Evolutionary conservation across 2,888 invertebrate species (phyloP).

Genomic region (Perizoma affinitatum): DNA sequence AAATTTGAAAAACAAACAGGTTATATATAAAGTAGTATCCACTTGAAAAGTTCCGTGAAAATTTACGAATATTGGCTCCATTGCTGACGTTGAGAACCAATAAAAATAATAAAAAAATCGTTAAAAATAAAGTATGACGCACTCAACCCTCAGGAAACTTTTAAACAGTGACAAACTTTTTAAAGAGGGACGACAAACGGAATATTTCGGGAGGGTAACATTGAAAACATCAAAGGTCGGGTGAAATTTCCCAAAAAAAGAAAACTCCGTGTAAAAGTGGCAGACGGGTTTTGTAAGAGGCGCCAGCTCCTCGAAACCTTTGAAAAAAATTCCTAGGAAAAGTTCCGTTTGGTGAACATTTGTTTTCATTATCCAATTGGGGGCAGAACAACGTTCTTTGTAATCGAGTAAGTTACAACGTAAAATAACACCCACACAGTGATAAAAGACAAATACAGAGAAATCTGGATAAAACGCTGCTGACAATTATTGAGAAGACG

Average conservation of each 20-base stretch:
- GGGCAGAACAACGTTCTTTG: slow-evolving; percentile 17
- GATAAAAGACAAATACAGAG: slow-evolving; percentile 24
- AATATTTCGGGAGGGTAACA: slow-evolving; percentile 42
- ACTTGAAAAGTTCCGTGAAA: not conserved
- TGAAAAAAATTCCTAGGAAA: slow-evolving; percentile 45
- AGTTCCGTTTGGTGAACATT: slow-evolving; percentile 44
- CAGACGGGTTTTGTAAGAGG: slow-evolving; percentile 54
- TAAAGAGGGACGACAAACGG: slow-evolving; percentile 39
- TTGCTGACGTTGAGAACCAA: slow-evolving; percentile 12
- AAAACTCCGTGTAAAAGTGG: slow-evolving; percentile 50
- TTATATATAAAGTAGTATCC: too few relatives aligned
- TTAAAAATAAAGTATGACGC: slow-evolving; percentile 20
- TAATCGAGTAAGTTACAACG: slow-evolving; percentile 1
- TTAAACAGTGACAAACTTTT: slow-evolving; percentile 40
- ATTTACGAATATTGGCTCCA: slow-evolving; percentile 5
- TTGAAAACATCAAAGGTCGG: slow-evolving; percentile 42
- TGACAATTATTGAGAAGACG: slow-evolving; percentile 23
- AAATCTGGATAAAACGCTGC: slow-evolving; percentile 18
- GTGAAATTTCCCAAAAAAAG: slow-evolving; percentile 54
- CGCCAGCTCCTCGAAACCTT: slow-evolving; percentile 53
- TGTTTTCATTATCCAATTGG: slow-evolving; percentile 31
- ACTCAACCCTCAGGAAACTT: slow-evolving; percentile 35
- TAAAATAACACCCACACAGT: slow-evolving; percentile 23
- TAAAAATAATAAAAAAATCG: slow-evolving; percentile 10
- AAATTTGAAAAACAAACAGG: too few relatives aligned